phyloP scores from a whole-genome alignment of 2,797 vertebrate genomes.

The Sebastes melanostomus region DNA sequence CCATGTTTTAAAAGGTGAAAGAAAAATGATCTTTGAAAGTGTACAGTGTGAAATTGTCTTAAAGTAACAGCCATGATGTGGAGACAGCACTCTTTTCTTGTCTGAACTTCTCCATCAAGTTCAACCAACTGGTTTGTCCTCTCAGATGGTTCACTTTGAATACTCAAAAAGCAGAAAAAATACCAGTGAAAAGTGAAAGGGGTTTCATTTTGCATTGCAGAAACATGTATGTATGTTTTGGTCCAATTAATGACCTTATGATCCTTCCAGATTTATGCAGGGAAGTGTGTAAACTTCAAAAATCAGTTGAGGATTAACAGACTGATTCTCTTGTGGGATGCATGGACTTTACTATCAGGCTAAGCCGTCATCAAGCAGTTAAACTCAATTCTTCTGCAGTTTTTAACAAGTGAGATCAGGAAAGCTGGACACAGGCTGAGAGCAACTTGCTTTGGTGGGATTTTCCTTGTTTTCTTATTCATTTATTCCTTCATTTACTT shows the following conservation, averaged over 20 bases:
- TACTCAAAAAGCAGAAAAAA: not conserved
- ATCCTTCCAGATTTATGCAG: not conserved
- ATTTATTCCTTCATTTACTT: not conserved
- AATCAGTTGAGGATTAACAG: constrained; percentile 8
- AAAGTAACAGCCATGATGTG: not conserved
- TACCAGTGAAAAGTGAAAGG: not conserved
- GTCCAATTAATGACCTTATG: not conserved
- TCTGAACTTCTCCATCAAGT: not conserved
- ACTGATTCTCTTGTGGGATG: not conserved
- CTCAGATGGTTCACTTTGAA: not conserved
- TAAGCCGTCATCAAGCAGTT: not conserved
- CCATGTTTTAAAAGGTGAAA: not conserved
- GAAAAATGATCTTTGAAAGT: not conserved
- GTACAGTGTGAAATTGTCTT: not conserved
- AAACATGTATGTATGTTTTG: not conserved
- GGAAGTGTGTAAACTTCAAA: not conserved
- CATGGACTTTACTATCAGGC: not conserved
- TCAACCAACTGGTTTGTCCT: not conserved
- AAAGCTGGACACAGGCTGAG: not conserved
- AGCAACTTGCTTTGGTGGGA: not conserved
- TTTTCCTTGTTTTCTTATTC: not conserved
- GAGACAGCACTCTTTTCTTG: not conserved
- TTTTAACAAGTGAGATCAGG: not conserved
- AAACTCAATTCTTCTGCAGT: not conserved
- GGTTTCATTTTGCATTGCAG: not conserved